Percentiles rank a stretch among this genome's conserved stretches.
Evolutionary conservation across 2,113 vertebrate genomes (phyloP).

Genomic region (Gasterosteus aculeatus): DNA sequence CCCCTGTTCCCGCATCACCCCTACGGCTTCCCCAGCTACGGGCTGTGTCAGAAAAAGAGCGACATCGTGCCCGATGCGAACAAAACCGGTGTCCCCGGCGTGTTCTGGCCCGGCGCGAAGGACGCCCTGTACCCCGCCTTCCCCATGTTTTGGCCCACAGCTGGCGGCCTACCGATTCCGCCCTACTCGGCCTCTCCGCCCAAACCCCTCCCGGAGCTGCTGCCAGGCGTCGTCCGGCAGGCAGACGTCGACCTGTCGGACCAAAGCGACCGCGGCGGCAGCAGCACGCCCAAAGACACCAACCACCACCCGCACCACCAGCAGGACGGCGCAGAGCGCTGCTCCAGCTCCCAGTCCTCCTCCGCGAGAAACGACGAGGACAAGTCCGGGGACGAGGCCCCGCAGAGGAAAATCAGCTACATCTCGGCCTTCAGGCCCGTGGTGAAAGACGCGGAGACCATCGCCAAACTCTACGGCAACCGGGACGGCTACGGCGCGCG

Average conservation of each 20-base stretch:
- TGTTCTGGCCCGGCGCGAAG: conserved; percentile 84
- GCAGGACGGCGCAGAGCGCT: conserved; percentile 79
- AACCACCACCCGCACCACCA: conserved; percentile 55
- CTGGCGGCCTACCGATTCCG: conserved; percentile 86
- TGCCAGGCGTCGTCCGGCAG: conserved; percentile 79
- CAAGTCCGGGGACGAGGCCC: conserved; percentile 84
- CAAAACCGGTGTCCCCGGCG: conserved; percentile 72
- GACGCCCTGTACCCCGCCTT: conserved; percentile 89
- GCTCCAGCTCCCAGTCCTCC: conserved; percentile 82
- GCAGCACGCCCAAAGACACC: conserved; percentile 81
- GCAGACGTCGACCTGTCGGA: conserved; percentile 77
- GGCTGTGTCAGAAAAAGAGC: conserved; percentile 93
- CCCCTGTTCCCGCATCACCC: conserved; percentile 91
- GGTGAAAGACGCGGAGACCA: conserved; percentile 92
- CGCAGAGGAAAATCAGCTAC: conserved; percentile 88
- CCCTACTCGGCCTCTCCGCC: conserved; percentile 86
- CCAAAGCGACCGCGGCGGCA: conserved; percentile 80
- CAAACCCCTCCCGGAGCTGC: conserved; percentile 82
- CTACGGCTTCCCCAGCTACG: conserved; percentile 91
- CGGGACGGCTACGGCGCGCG: conserved; percentile 83
- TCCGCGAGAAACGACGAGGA: conserved; percentile 82
- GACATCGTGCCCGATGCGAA: conserved; percentile 78
- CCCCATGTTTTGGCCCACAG: conserved; percentile 93
- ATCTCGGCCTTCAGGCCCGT: conserved; percentile 95
- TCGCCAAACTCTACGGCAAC: conserved; percentile 94